Evolutionary conservation across 2,888 invertebrate genomes (phyloP), one percentile per base, ranked within the genome.

Genomic region (Graphium colonna): DNA sequence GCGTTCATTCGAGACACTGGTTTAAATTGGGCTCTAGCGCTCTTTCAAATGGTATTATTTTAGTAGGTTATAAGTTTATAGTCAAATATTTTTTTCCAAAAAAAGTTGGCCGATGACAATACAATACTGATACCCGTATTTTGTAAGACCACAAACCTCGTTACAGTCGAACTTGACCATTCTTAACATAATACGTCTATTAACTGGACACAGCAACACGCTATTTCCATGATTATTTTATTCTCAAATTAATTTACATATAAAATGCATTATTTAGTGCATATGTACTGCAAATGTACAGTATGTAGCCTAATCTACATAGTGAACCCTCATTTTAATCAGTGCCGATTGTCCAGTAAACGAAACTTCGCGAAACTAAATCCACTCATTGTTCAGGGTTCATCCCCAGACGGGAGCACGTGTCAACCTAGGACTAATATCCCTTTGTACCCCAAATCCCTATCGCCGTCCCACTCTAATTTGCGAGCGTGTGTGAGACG

Each of bases 391-490:
- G 58, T 51, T 50, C 36, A 55, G 47, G 69, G 69, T 72, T 77
- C 75, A 78, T 77, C 69, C 65, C 67, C 28, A 49, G 36, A 42
- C 21, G 40, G 67, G 64, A 78, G 73, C 84, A 82, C 84, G 85
- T 78, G 84, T 77, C 84, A 73, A 68, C 71, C 73, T 76, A 76
- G 79, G 72, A 71, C 71, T 70, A 72, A 74, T 66, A 75, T 75
- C 75, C 75, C 62, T 76, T 78, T 81, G 72, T 77, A 61, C 16
- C 70, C 71, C 62, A 64, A 75, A 75, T 63, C 68, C 60, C 16
- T 36, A 15, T 10, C 28, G 18, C 60, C 58, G 46, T 73, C 75
- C 60, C 68, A 59, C 60, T 76, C 68, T 55, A 64, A 62, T 70
- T 33, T 33, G 31, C 56, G 63, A 58, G 67, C 57, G 64, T 59